phyloP scores from a whole-genome alignment of 2,797 vertebrate species.

The Sorex maritimensis region DNA sequence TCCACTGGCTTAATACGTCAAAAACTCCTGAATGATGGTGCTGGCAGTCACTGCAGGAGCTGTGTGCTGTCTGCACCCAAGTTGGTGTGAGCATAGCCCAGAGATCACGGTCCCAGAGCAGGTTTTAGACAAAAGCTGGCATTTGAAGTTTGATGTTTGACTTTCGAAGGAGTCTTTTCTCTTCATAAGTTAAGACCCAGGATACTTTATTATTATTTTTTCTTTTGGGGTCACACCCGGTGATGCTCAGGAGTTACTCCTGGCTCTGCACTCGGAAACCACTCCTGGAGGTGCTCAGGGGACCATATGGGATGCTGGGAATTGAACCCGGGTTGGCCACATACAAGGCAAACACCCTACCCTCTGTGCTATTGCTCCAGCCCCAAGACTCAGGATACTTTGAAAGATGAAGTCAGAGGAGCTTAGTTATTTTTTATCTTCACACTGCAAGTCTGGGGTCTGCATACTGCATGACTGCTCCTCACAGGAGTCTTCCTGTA shows the following conservation, averaged over 20 bases:
- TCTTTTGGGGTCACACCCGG: no score
- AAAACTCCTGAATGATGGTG: not conserved
- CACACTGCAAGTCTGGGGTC: constrained; percentile 27
- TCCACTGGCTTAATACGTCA: not conserved
- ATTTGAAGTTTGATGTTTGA: constrained; percentile 45
- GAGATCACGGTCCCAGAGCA: no score
- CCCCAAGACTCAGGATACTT: constrained; percentile 22
- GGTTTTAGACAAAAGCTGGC: not conserved
- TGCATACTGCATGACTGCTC: not conserved
- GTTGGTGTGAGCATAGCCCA: not conserved
- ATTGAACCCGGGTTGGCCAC: no score
- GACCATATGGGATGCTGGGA: no score
- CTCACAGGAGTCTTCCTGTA: not conserved
- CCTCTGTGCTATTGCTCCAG: no score
- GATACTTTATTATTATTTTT: not conserved
- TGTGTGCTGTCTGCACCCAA: not conserved
- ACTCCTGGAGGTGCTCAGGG: no score
- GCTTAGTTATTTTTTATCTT: constrained; percentile 52
- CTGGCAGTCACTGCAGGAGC: not conserved
- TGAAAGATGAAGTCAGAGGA: constrained; percentile 60
- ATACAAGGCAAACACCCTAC: no score
- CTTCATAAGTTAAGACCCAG: not conserved
- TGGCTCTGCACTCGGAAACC: no score
- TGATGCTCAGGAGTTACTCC: no score
- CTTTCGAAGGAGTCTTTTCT: not conserved